Conservation (phyloP, 2,797 vertebrate genomes). For the Chelon auratus region DNA sequence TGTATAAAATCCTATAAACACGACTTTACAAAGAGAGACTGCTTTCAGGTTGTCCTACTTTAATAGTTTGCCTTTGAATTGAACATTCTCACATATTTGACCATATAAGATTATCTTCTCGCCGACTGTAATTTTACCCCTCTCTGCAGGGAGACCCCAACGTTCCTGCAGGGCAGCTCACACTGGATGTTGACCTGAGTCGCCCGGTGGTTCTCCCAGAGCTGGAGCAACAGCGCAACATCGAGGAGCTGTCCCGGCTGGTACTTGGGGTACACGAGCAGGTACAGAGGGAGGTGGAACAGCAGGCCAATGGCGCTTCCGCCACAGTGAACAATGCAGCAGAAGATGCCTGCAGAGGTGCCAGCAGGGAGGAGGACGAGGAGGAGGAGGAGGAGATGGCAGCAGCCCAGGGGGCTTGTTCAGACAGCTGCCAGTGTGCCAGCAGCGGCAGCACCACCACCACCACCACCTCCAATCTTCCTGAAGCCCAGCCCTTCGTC, state of each 20-base stretch:
- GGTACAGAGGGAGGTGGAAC: conserved; percentile 81
- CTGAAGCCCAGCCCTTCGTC: conserved; percentile 87
- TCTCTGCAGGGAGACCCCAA: conserved; percentile 93
- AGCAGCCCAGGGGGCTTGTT: conserved; percentile 29
- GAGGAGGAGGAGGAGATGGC: conserved; percentile 13
- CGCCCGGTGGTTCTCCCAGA: conserved; percentile 90
- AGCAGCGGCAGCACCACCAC: conserved; percentile 45
- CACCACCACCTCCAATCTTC: conserved; percentile 27
- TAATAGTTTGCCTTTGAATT: neutral
- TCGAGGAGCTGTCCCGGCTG: conserved; percentile 92
- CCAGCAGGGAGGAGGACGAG: conserved; percentile 15
- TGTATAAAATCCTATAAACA: neutral
- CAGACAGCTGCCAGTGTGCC: conserved; percentile 57
- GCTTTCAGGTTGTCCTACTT: neutral
- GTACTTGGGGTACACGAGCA: conserved; percentile 90
- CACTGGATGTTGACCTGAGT: conserved; percentile 91
- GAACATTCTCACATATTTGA: neutral
- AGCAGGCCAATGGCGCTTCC: conserved; percentile 36
- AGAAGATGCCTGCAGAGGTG: conserved; percentile 62
- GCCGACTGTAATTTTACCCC: neutral
- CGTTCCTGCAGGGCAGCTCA: conserved; percentile 97
- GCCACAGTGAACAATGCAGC: neutral
- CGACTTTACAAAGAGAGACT: neutral
- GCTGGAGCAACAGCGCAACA: conserved; percentile 88
- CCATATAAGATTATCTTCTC: neutral